Evolutionary conservation across 2,113 vertebrate species (phyloP).

Genomic region (Oriolus oriolus): DNA sequence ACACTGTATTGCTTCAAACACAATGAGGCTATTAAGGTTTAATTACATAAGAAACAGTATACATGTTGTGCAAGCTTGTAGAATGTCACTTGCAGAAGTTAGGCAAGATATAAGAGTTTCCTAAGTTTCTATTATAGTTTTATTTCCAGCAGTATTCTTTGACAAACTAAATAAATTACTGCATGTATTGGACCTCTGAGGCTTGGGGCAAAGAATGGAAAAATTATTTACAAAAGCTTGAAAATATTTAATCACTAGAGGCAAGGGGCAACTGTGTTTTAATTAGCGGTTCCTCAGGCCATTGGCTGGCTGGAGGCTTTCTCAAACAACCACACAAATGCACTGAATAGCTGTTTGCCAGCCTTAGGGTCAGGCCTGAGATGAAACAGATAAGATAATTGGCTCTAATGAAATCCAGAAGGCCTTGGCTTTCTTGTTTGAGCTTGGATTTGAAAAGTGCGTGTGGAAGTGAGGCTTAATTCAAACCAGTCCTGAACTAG

Average conservation of each 20-base stretch:
- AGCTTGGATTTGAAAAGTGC: constrained; percentile 93
- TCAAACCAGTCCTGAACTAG: constrained; percentile 93
- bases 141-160: constrained; percentile 75
- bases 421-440: constrained; percentile 87
- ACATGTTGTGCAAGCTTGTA: constrained; percentile 65
- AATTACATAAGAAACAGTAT: constrained; percentile 70
- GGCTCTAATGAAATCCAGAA: constrained; percentile 99
- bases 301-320: constrained; percentile 89
- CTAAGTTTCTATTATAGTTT: constrained; percentile 68
- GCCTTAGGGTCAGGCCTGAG: constrained; percentile 94
- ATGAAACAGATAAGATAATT: constrained; percentile 99
- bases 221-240: constrained; percentile 97
- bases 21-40: constrained; percentile 61
- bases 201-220: constrained; percentile 89
- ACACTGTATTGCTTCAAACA: constrained; percentile 66
- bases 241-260: constrained; percentile 98
- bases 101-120: constrained; percentile 66
- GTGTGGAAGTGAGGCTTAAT: constrained; percentile 89
- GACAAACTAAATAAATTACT: constrained; percentile 81
- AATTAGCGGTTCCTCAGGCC: constrained; percentile 92
- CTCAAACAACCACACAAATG: constrained; percentile 90
- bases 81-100: constrained; percentile 68
- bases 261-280: constrained; percentile 94
- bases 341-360: constrained; percentile 87
- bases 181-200: constrained; percentile 81